Evolutionary conservation across 2,797 vertebrate genomes (phyloP).

Genomic region (Rhabdophis nuchalis): DNA sequence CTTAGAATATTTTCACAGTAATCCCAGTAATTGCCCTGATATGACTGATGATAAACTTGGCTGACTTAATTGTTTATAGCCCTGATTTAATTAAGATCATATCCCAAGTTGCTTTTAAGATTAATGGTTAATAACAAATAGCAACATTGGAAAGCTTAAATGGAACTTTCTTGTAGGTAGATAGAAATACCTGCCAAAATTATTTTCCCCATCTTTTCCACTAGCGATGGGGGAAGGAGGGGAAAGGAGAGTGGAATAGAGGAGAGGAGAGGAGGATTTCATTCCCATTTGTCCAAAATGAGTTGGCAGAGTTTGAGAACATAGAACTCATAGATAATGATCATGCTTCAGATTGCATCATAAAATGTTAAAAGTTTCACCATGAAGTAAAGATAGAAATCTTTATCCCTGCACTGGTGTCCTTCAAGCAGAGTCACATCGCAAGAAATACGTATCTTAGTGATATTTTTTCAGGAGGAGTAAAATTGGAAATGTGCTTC

Average conservation of each 20-base stretch:
- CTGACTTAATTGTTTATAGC: neutral
- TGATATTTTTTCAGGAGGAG: neutral
- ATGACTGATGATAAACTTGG: neutral
- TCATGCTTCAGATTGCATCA: neutral
- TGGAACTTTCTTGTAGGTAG: neutral
- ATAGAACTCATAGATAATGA: neutral
- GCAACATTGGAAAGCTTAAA: neutral
- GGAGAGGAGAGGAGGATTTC: neutral
- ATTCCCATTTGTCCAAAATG: neutral
- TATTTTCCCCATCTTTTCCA: neutral
- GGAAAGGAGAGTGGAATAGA: neutral
- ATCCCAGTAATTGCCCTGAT: neutral
- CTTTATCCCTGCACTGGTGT: neutral
- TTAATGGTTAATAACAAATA: neutral
- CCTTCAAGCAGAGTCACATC: neutral
- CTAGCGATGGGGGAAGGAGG: neutral
- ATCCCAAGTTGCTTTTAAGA: neutral
- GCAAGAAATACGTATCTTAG: neutral
- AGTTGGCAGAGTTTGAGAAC: neutral
- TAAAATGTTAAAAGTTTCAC: neutral
- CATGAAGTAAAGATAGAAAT: neutral
- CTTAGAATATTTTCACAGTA: neutral
- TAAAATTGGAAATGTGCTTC: neutral
- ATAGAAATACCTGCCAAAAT: neutral
- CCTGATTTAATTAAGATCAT: neutral